These are phyloP conservation scores for Oryzias melastigma DNA, from an alignment of 2,113 vertebrate genomes.

Conservation along the genomic window DNA sequence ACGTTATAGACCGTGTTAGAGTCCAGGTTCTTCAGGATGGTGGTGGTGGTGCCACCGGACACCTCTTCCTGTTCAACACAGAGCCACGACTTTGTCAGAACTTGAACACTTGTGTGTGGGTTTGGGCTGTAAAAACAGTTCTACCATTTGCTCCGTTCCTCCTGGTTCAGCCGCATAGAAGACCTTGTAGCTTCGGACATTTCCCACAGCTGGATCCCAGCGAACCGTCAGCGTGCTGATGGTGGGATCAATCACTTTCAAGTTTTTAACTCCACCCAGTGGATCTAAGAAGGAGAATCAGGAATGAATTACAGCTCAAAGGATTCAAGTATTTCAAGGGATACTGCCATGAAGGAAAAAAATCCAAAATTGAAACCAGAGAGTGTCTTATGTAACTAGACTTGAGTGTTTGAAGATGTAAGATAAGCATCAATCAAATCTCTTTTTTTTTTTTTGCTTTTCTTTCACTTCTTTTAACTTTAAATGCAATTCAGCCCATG, in stretches of 20 bases:
- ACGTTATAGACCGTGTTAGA: slow-evolving; percentile 72
- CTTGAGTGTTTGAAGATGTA: too few species aligned
- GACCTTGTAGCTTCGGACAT: slow-evolving; percentile 87
- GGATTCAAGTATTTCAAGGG: too few species aligned
- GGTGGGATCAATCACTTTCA: slow-evolving; percentile 86
- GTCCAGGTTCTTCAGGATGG: slow-evolving; percentile 67
- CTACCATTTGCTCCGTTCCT: slow-evolving; percentile 81
- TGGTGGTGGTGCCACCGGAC: slow-evolving; percentile 86
- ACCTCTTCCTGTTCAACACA: slow-evolving; percentile 81
- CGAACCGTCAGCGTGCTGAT: slow-evolving; percentile 81
- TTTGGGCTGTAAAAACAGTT: not conserved
- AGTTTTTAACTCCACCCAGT: slow-evolving; percentile 86
- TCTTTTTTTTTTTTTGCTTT: too few species aligned
- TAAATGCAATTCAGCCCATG: too few species aligned
- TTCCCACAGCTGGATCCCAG: slow-evolving; percentile 91
- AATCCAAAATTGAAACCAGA: too few species aligned
- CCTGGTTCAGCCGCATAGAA: slow-evolving; percentile 79
- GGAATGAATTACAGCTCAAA: not conserved
- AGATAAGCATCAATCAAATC: too few species aligned
- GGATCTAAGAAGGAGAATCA: slow-evolving; percentile 77
- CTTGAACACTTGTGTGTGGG: not conserved
- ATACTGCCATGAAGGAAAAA: too few species aligned
- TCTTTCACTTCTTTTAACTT: too few species aligned
- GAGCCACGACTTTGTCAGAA: slow-evolving; percentile 1
- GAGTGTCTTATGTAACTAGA: too few species aligned